Evolutionary conservation across 2,113 vertebrate genomes (phyloP), one percentile per base, ranked within the genome.

Genomic region (Megatriorchis doriae): DNA sequence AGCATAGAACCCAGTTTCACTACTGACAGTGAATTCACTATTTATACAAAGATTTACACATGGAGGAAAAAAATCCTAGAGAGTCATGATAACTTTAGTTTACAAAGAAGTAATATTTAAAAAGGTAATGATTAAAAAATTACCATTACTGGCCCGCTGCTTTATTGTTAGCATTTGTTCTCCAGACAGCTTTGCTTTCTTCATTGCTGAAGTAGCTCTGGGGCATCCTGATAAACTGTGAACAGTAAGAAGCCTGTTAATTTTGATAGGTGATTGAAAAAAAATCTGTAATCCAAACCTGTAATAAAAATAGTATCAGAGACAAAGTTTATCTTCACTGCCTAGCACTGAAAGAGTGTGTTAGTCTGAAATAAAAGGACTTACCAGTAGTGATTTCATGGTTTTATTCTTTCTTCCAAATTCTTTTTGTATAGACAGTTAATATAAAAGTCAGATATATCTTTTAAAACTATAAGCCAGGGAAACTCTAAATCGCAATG

Each of bases 91-190:
- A 77, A 61, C 20, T 74, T 83, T 9, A 71, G 47, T 81, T 95
- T 70, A 83, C 34, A 90, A 84, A 84, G 22, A 92, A 80, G 13
- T 68, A 93, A 40, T 81, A 92, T 84, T 92, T 74, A 70, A 73
- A 87, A 86, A 81, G 1, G 8, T 55, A 90, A 95, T 45, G 52
- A 88, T 89, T 91, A 86, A 70, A 66, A 90, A 72, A 95, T 98
- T 99, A 99, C 99, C 99, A 66, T 99, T 99, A 98, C 98, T 99
- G 97, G 98, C 98, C 38, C 98, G 98, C 96, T 99, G 99, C 94
- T 99, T 99, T 98, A 99, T 99, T 93, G 99, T 99, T 96, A 99
- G 98, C 99, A 99, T 99, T 97, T 99, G 99, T 97, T 99, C 99
- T 95, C 99, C 99, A 5, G 99, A 99, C 94, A 99, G 98, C 96